Evolutionary conservation across 2,797 vertebrate genomes (phyloP), one percentile per base, ranked within the genome.

Genomic region (Furcifer pardalis): DNA sequence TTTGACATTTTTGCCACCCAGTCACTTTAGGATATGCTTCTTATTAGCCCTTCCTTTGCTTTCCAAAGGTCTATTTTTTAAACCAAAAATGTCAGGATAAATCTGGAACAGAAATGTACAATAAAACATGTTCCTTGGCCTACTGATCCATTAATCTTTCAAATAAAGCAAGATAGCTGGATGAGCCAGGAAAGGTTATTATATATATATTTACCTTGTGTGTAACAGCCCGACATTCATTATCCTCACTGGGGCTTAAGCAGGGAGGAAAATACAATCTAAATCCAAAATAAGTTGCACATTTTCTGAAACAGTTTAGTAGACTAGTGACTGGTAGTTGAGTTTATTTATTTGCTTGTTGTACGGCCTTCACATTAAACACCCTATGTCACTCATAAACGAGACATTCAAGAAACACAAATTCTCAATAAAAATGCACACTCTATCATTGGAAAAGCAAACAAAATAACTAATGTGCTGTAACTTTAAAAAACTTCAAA

Each of bases 401-500:
- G 92, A 94, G 93, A 95, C 91, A 90, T 91, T 95, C 79, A 94
- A 93, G 93, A 86, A 95, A 95, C 92, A 94, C 92, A 93, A 95
- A 94, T 95, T 95, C 92, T 92, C 90, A 93, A 91, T 90, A 93
- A 93, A 94, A 96, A 91, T 49, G 72, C 78, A 83, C 86, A 85
- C 87, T 85, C 92, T 79, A 69, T 91, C 91, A 85, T 91, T 94
- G 94, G 92, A 94, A 96, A 96, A 95, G 95, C 95, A 96, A 96
- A 96, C 95, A 96, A 94, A 94, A 95, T 79, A 94, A 92, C 94
- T 96, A 96, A 97, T 96, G 96, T 96, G 94, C 90, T 95, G 96
- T 96, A 92, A 95, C 95, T 96, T 95, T 94, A 95, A 95, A 96
- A 96, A 96, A 94, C 91, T 92, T 94, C 95, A 96, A 96, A 95